Evolutionary conservation across 2,888 invertebrate genomes (phyloP), one percentile per base, ranked within the genome.

Genomic region (Agrochola circellaris): DNA sequence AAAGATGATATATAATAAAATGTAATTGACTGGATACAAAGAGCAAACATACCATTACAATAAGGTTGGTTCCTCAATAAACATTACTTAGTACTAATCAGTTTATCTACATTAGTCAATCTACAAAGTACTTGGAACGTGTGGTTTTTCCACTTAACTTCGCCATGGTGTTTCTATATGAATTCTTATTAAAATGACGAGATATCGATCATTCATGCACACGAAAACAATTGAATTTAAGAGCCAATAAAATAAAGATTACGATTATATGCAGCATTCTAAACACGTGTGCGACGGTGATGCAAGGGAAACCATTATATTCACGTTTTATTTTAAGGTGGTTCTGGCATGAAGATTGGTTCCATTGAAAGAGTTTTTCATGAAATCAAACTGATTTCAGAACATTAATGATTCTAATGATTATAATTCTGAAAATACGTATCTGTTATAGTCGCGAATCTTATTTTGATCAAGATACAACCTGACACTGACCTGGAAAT

Each of bases 1-100:
- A 67, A 26, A 62, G 34, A 75, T 58, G 1, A 38, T 61, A 48
- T 38, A 67, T 77, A 69, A 65, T 80, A 68, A 58, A 70, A 61
- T 65, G 11, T 81, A 81, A 81, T 77, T 75, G 42, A 65, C 64
- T 45, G 72, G 54, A 81, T 60, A 77, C 60, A 66, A 81, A 77
- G 71, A 60, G 60, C 48, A 72, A 82, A 71, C 58, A 61, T 34
- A 26, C 51, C 38, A 38, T 61, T 66, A 56, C 15, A 61, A 67
- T 62, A 51, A 45, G 54, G 48, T n/a, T 71, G n/a, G 68, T 72
- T 71, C 15, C 54, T 81, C 42, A 65, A 64, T 79, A 34, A 69
- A 69, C 20, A 79, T 26, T 30, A 65, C 34, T 65, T 13, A n/a
- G 54, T 56, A 54, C 26, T 54, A 38, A 74, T 68, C 23, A 51